phyloP scores from a whole-genome alignment of 2,113 vertebrate species.

The Rynchops niger region DNA sequence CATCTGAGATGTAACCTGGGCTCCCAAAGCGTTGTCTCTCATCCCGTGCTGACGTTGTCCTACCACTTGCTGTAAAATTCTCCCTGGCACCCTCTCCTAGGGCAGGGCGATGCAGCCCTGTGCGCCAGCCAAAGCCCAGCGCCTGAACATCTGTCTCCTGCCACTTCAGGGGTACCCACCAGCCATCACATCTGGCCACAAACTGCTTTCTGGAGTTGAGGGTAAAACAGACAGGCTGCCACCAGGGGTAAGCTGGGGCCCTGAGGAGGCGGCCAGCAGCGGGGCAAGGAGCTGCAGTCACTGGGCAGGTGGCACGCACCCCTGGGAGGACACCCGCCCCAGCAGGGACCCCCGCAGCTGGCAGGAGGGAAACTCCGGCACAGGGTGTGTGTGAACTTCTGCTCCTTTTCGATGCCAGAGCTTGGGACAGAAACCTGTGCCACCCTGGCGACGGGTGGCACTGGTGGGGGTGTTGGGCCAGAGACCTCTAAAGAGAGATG shows the following conservation, averaged over 20 bases:
- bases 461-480: not conserved
- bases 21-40: not conserved
- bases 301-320: not conserved
- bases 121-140: not conserved
- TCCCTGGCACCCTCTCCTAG: not conserved
- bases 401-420: not conserved
- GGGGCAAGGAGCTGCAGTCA: not conserved
- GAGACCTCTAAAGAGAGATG: not conserved
- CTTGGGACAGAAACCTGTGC: not conserved
- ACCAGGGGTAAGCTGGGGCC: fast-evolving
- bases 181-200: not conserved
- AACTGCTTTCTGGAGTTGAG: not conserved
- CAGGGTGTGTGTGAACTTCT: not conserved
- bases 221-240: not conserved
- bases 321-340: not conserved
- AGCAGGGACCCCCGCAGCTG: not conserved
- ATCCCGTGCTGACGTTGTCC: not conserved
- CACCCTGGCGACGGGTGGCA: fast-evolving
- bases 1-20: not conserved
- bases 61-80: not conserved
- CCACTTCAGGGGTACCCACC: not conserved
- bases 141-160: not conserved
- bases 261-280: not conserved
- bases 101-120: not conserved
- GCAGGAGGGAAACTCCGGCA: not conserved